Conservation (phyloP, 2,797 vertebrate species). For the Thunnus albacares region DNA sequence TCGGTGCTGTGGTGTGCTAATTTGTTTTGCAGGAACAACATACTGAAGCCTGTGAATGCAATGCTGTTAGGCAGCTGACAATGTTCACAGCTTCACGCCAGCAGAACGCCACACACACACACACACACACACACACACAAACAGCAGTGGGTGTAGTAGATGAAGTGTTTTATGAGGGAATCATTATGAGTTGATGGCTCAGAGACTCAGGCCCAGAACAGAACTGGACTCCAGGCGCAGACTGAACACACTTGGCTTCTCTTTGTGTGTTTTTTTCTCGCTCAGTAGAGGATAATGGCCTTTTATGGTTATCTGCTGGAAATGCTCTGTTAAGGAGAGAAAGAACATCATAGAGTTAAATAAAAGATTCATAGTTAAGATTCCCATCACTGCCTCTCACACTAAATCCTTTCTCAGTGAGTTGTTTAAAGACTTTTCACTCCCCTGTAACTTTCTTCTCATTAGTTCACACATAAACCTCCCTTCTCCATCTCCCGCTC, state of each 20-base stretch:
- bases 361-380: slow-evolving; percentile 21
- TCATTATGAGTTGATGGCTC: background rate
- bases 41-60: background rate
- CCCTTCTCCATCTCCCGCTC: background rate
- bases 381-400: slow-evolving; percentile 14
- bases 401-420: slow-evolving; percentile 18
- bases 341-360: background rate
- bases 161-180: background rate
- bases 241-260: background rate
- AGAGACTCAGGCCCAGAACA: background rate
- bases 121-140: too few relatives aligned
- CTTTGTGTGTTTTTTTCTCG: background rate
- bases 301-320: background rate
- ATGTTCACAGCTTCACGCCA: background rate
- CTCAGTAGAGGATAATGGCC: background rate
- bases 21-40: background rate
- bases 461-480: slow-evolving; percentile 27
- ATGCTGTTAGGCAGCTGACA: background rate
- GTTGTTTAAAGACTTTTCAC: background rate
- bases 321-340: background rate
- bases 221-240: background rate
- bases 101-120: background rate
- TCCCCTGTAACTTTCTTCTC: slow-evolving; percentile 13
- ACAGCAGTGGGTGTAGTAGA: background rate
- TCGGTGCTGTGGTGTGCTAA: background rate